Base-by-base conservation (phyloP, 2,113 vertebrate species). In the Mugil cephalus region DNA sequence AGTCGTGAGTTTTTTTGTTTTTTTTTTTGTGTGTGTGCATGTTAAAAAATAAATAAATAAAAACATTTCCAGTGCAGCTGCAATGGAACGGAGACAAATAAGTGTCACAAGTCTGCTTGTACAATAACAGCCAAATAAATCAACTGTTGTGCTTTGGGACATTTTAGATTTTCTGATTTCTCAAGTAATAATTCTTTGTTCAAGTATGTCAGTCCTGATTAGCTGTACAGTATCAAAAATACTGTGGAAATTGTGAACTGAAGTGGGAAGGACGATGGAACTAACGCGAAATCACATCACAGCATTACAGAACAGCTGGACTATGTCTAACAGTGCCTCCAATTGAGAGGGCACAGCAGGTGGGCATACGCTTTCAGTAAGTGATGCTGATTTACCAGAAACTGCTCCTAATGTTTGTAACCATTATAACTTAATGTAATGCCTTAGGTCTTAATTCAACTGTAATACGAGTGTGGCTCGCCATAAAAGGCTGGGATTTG, bases 401-500 rank as follows among this genome's bases (percentile, higher is more conserved):
- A 63, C 7, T 14, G 9, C 17, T 72, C 65, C 52, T 36, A 21
- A 58, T 48, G 19, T 42, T 43, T 53, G 4, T 7, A 56, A 69
- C 62, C 14, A 8, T 50, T 45, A 35, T 30, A 43, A 47, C 46
- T 18, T 30, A 11, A 43, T 77, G 53, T 68, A 77, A 68, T 47
- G n/a, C 48, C 52, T 48, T 63, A 65, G 54, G 60, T 63, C 51
- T n/a, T 51, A 58, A 58, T 62, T 61, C 21, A 60, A 52, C 56
- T 58, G 21, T 54, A 53, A 36, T 48, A 30, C 5, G 24, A 30
- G 5, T 69, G 8, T 45, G 14, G 60, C 65, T 43, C 9, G 65
- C 69, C 46, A 36, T 62, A 63, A 60, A 48, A 18, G 24, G 40
- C 67, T 36, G 36, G 64, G 63, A 64, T 46, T 70, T 51, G 6